Conservation (phyloP, 1,140 invertebrate species). For the Diuraphis noxia region DNA sequence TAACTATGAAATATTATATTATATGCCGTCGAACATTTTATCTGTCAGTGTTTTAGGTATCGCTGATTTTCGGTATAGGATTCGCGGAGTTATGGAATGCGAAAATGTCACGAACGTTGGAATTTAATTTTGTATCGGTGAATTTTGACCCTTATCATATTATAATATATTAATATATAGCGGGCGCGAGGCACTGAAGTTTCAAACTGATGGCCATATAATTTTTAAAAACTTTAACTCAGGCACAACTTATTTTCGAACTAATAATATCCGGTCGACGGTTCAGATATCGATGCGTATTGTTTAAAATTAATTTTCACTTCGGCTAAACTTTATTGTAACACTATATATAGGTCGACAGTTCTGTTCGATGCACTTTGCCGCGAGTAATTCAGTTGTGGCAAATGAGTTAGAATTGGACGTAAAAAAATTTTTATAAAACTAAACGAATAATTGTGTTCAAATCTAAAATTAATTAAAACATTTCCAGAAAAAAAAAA, state of each 20-base stretch:
- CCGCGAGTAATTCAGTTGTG: background rate
- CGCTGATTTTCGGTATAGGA: background rate
- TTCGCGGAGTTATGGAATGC: constrained; percentile 1
- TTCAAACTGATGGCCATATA: background rate
- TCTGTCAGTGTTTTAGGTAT: background rate
- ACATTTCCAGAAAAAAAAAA: background rate
- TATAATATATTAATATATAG: background rate
- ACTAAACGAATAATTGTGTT: background rate
- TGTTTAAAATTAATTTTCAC: background rate
- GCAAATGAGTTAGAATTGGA: background rate
- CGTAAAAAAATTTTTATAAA: background rate
- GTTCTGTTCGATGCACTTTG: background rate
- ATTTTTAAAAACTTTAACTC: constrained; percentile 12
- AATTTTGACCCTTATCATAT: background rate
- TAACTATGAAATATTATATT: background rate
- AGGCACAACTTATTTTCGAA: background rate
- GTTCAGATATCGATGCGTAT: background rate
- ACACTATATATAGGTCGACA: background rate
- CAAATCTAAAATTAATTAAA: background rate
- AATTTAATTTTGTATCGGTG: constrained; percentile 4
- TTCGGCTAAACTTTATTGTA: background rate
- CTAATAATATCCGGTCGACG: background rate
- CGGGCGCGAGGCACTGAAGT: background rate
- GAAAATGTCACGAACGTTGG: background rate
- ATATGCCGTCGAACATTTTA: background rate